These are phyloP conservation scores for Melipona bicolor DNA, from an alignment of 2,888 invertebrate genomes.

Conservation along the genomic window DNA sequence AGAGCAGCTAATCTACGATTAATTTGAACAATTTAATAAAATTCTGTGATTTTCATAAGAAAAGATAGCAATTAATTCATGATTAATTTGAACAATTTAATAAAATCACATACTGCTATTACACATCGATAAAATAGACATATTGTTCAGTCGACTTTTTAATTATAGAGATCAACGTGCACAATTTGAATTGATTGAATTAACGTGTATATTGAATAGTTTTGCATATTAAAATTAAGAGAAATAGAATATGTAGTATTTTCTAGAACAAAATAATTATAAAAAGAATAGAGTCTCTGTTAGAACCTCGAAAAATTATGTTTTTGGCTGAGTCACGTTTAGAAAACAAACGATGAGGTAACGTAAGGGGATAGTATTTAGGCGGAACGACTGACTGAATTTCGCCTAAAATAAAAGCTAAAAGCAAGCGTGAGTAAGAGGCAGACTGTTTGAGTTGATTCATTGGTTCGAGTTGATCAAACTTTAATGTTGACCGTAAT, in stretches of 20 bases:
- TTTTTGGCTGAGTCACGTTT: conserved; percentile 11
- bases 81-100: neutral
- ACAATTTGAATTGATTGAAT: too few relatives aligned
- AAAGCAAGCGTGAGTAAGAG: neutral
- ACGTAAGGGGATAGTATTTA: neutral
- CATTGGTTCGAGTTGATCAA: neutral
- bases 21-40: too few relatives aligned
- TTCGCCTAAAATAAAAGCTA: neutral
- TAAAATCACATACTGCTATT: neutral
- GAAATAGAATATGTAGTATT: neutral
- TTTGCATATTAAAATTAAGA: too few relatives aligned
- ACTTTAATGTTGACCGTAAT: neutral
- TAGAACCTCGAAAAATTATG: too few relatives aligned
- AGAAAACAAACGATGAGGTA: conserved; percentile 4
- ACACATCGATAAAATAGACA: too few relatives aligned
- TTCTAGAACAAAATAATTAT: neutral
- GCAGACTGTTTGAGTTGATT: neutral
- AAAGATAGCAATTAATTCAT: neutral
- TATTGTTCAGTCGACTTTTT: too few relatives aligned
- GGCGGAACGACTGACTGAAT: neutral
- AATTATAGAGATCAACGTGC: neutral
- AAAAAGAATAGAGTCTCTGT: neutral
- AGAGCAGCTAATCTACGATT: too few relatives aligned
- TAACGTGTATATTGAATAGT: too few relatives aligned
- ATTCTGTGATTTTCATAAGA: too few relatives aligned